phyloP scores from a whole-genome alignment of 2,888 invertebrate genomes.

The Sepioteuthis lessoniana region DNA sequence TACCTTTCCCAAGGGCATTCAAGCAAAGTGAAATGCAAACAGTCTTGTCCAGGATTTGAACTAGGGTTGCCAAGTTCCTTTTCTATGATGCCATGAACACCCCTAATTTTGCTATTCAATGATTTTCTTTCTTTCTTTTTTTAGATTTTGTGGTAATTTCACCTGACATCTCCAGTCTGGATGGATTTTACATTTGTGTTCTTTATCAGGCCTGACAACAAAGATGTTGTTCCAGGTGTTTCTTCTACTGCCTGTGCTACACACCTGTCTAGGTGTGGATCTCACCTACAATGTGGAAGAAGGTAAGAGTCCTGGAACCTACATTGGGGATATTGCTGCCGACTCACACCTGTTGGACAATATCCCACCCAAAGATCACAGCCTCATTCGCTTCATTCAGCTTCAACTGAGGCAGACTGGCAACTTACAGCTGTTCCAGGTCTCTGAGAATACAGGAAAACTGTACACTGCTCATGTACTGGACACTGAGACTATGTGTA shows the following conservation, averaged over 20 bases:
- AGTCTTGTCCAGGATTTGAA: too few relatives aligned
- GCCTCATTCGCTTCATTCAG: background rate
- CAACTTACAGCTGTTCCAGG: background rate
- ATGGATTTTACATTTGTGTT: background rate
- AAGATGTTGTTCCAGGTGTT: conserved; percentile 33
- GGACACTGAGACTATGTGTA: background rate
- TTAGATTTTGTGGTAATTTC: conserved; percentile 1
- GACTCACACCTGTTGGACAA: conserved; percentile 9
- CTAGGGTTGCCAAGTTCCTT: too few relatives aligned
- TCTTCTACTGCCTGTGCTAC: background rate
- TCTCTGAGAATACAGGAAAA: background rate
- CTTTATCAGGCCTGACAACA: background rate
- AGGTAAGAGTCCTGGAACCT: conserved; percentile 14
- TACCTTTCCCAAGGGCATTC: too few relatives aligned
- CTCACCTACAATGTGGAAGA: conserved; percentile 18
- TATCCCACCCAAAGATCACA: background rate
- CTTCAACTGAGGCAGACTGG: background rate
- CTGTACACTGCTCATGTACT: background rate
- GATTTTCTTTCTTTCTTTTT: background rate
- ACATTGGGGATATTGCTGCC: background rate
- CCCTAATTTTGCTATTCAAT: background rate
- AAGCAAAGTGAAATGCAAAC: too few relatives aligned
- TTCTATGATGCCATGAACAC: too few relatives aligned
- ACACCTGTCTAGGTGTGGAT: background rate
- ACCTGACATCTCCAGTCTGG: conserved; percentile 23